Evolutionary conservation across 2,888 invertebrate genomes (phyloP), one percentile per base, ranked within the genome.

Genomic region (Chromoteleia sp.): DNA sequence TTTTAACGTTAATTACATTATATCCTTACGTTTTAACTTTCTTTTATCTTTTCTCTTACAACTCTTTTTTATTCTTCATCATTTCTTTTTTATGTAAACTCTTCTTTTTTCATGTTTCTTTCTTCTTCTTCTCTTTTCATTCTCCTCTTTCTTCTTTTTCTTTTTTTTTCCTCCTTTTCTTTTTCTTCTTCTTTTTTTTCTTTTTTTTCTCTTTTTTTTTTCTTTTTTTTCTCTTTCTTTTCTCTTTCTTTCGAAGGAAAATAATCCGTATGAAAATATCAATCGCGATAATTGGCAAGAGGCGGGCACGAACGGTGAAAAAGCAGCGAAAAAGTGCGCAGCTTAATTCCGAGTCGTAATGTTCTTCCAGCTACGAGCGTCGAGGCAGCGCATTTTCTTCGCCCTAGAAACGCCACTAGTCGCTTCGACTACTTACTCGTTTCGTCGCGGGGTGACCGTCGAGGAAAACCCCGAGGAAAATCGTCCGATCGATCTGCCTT

Each of bases 401-500:
- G 85, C 83, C 80, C 85, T 73, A 85, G 85, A 84, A 85, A 84
- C 84, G 80, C 76, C 68, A 71, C 58, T 50, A 61, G 82, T 83
- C 81, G 80, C 79, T 59, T 70, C 80, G 75, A 80, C 79, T 78
- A 68, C 76, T 84, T 74, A 63, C 76, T 83, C 84, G 80, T 75
- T 81, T 73, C 80, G 86, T 88, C 88, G 90, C 88, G 89, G 88
- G 89, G 88, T 89, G 89, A 89, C 89, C 90, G 88, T 84, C 84
- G 90, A 87, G 89, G 91, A 90, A 90, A 91, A 90, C 88, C 90
- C 89, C 87, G 91, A 89, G 91, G 91, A 91, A 91, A 91, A 91
- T 91, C 90, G 88, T 86, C 87, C 90, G 91, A 91, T 91, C 91
- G 91, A 91, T 91, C 90, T 91, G 89, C 89, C 89, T 90, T 90